These are phyloP conservation scores for Camponotus floridanus DNA, from an alignment of 1,140 invertebrate species.

Conservation along the genomic window DNA sequence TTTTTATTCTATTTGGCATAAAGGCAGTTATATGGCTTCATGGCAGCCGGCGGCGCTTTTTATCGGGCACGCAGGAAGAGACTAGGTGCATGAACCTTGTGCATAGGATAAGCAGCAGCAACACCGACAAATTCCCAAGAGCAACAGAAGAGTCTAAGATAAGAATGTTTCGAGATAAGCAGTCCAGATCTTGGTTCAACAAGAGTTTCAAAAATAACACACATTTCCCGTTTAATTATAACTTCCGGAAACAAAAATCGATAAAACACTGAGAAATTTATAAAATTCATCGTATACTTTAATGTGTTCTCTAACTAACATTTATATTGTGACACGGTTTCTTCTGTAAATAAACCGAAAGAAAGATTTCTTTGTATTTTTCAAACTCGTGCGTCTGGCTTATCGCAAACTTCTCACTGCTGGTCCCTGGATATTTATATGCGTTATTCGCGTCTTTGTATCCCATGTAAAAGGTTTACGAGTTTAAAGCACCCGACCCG, in stretches of 20 bases:
- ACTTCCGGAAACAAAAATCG: neutral
- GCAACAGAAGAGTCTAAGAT: neutral
- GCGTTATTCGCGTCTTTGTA: neutral
- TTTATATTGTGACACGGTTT: constrained; percentile 4
- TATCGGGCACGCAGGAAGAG: constrained; percentile 46
- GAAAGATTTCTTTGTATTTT: neutral
- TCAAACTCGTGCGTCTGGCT: neutral
- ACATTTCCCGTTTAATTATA: neutral
- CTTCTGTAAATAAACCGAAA: neutral
- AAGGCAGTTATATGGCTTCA: constrained; percentile 55
- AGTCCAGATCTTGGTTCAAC: neutral
- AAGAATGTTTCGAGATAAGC: constrained; percentile 34
- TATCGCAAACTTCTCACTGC: neutral
- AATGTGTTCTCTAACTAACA: neutral
- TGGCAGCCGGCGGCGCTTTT: constrained; percentile 47
- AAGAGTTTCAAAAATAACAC: neutral
- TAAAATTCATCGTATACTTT: neutral
- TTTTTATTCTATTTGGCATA: constrained; percentile 70
- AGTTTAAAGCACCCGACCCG: neutral
- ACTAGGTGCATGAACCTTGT: constrained; percentile 12
- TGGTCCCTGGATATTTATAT: neutral
- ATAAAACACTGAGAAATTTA: neutral
- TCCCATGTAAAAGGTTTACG: neutral
- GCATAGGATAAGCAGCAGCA: constrained; percentile 3
- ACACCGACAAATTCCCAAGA: neutral